Conservation (phyloP, 2,797 vertebrate genomes). For the Macropus fuliginosus region DNA sequence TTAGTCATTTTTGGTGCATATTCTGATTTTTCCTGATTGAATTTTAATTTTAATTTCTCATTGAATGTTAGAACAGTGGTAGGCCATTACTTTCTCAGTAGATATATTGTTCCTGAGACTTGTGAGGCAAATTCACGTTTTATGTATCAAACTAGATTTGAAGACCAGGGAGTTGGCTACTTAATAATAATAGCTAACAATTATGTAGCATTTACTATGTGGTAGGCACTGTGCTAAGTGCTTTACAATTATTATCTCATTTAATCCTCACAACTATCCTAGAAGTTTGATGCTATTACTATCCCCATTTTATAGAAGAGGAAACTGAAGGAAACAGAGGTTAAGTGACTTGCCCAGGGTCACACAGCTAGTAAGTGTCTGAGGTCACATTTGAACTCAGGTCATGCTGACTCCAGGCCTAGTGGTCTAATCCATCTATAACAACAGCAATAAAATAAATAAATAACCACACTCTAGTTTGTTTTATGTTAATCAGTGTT, state of each 20-base stretch:
- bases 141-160: constrained; percentile 28
- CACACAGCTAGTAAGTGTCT: not conserved
- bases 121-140: constrained; percentile 20
- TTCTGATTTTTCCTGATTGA: constrained; percentile 48
- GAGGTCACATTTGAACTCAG: not conserved
- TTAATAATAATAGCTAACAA: constrained; percentile 40
- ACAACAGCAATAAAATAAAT: not conserved
- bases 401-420: not conserved
- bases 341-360: not conserved
- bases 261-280: not conserved
- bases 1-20: constrained; percentile 24
- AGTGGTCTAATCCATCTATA: not conserved
- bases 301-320: not conserved
- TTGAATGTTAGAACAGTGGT: not conserved
- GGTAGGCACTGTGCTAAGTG: not conserved
- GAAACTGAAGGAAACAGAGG: not conserved
- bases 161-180: constrained; percentile 7
- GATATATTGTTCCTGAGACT: constrained; percentile 30
- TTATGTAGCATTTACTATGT: constrained; percentile 1
- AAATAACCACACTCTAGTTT: not conserved
- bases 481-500: constrained; percentile 41
- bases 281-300: not conserved
- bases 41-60: constrained; percentile 31
- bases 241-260: not conserved
- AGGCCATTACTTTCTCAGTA: not conserved